phyloP scores from a whole-genome alignment of 2,113 vertebrate genomes.

The Nothobranchius kuhntae region DNA sequence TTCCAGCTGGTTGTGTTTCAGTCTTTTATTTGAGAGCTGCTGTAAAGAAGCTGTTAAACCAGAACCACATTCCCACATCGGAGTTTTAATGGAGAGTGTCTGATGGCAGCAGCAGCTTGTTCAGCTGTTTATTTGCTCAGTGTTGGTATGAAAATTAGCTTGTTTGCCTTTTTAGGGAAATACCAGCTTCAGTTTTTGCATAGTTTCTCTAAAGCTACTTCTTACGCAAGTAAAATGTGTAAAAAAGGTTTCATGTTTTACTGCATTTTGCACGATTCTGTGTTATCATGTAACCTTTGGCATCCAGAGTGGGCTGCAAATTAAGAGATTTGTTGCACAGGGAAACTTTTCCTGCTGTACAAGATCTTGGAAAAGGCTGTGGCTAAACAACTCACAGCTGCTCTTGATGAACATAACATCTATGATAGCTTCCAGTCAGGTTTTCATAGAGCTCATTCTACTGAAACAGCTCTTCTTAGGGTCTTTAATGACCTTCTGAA shows the following conservation, averaged over 20 bases:
- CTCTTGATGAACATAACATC: too few relatives aligned
- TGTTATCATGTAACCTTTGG: too few relatives aligned
- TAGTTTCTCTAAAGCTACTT: slow-evolving; percentile 8
- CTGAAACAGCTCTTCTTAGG: too few relatives aligned
- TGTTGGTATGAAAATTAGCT: slow-evolving; percentile 9
- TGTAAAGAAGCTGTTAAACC: slow-evolving; percentile 21
- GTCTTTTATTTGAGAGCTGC: slow-evolving; percentile 16
- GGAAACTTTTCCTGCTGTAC: too few relatives aligned
- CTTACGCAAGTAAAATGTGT: slow-evolving; percentile 2
- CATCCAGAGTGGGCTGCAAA: too few relatives aligned
- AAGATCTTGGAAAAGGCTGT: too few relatives aligned
- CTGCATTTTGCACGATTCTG: too few relatives aligned
- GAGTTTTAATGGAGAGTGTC: slow-evolving; percentile 15
- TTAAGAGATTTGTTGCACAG: too few relatives aligned
- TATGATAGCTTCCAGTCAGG: too few relatives aligned
- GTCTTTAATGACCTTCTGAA: too few relatives aligned
- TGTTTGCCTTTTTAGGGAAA: slow-evolving; percentile 34
- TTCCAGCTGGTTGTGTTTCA: background rate
- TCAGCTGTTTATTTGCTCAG: background rate
- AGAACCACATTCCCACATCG: slow-evolving; percentile 30
- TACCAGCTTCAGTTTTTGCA: slow-evolving; percentile 13
- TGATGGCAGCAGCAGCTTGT: background rate
- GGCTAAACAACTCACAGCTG: too few relatives aligned
- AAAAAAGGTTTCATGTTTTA: background rate
- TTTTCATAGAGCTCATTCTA: too few relatives aligned